These are phyloP conservation scores for Myotis lucifugus DNA, from an alignment of 2,113 vertebrate genomes.

Conservation along the genomic window DNA sequence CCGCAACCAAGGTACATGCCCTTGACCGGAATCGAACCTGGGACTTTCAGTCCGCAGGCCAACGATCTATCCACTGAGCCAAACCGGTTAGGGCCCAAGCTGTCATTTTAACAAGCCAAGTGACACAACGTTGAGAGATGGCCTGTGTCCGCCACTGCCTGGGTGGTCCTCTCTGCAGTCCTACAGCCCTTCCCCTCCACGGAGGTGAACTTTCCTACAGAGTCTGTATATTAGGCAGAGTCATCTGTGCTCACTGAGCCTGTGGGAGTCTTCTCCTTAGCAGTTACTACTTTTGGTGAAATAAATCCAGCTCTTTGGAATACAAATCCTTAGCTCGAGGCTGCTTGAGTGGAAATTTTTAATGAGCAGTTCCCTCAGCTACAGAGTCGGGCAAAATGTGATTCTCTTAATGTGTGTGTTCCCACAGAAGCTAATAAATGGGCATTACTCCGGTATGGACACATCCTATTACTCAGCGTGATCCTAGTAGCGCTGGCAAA, in stretches of 20 bases:
- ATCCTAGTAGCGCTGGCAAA: conserved; percentile 16
- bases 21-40: too few relatives aligned
- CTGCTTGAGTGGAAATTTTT: conserved; percentile 75
- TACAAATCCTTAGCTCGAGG: conserved; percentile 52
- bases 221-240: neutral
- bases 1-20: too few relatives aligned
- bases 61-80: too few relatives aligned
- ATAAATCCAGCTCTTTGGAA: conserved; percentile 50
- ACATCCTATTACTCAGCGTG: conserved; percentile 61
- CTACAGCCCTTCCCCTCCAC: conserved; percentile 7
- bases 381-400: conserved; percentile 56
- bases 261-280: neutral
- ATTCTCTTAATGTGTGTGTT: conserved; percentile 63
- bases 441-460: conserved; percentile 10
- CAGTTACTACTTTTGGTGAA: conserved; percentile 44
- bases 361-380: conserved; percentile 62
- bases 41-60: too few relatives aligned
- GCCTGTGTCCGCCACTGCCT: neutral
- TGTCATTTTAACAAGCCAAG: conserved; percentile 24
- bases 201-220: conserved; percentile 47
- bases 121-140: conserved; percentile 19
- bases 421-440: conserved; percentile 46
- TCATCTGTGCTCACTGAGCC: conserved; percentile 42
- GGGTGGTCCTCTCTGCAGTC: conserved; percentile 54
- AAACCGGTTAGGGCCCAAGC: neutral